Percentiles rank a stretch among this genome's conserved stretches.
phyloP scores from a whole-genome alignment of 2,113 vertebrate genomes.

The Caretta caretta region DNA sequence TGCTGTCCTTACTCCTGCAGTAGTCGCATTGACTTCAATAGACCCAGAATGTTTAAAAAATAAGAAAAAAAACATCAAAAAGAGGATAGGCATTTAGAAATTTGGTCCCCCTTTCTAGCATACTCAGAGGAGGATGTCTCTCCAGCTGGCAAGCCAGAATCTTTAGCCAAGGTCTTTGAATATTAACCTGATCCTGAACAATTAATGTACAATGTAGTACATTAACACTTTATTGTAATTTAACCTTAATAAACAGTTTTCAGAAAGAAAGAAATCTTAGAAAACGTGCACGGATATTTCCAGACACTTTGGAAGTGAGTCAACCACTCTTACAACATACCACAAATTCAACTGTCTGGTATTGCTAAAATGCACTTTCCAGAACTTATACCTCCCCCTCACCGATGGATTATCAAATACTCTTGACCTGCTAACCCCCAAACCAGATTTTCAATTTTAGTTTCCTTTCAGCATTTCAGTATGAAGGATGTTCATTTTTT shows the following conservation, averaged over 20 bases:
- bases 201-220: not conserved
- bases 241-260: not conserved
- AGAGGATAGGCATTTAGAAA: not conserved
- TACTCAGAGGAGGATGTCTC: not conserved
- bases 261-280: slow-evolving; percentile 3
- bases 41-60: not conserved
- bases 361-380: slow-evolving; percentile 32
- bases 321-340: slow-evolving; percentile 1
- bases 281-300: slow-evolving; percentile 7
- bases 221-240: not conserved
- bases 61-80: not conserved
- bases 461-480: slow-evolving; percentile 3
- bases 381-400: not conserved
- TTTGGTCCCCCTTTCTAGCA: not conserved
- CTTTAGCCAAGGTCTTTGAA: not conserved
- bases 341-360: slow-evolving; percentile 36
- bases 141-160: not conserved
- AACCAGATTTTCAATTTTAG: not conserved
- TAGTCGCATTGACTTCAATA: not conserved
- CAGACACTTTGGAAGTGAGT: slow-evolving; percentile 46
- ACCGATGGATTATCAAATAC: slow-evolving; percentile 13
- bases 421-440: slow-evolving; percentile 13
- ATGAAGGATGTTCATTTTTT: not conserved
- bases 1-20: not conserved
- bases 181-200: not conserved